Evolutionary conservation across 2,113 vertebrate genomes (phyloP), one percentile per base, ranked within the genome.

Genomic region (Ondatra zibethicus): DNA sequence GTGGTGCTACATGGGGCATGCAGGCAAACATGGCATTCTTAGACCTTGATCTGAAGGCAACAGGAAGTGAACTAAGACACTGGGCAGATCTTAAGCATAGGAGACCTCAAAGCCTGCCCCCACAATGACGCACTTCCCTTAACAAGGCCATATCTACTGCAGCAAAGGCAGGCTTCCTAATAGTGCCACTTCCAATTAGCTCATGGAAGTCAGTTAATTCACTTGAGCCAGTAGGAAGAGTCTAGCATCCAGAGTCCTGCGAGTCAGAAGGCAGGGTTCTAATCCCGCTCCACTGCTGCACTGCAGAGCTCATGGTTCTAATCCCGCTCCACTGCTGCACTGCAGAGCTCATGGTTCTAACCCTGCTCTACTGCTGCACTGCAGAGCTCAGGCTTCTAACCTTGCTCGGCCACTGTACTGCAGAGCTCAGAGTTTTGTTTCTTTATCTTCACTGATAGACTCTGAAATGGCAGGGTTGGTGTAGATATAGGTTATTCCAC

Each of bases 281-380:
- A n/a, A n/a, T n/a, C n/a, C n/a, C n/a, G n/a, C n/a, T n/a, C n/a
- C n/a, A n/a, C n/a, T n/a, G n/a, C n/a, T n/a, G n/a, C n/a, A n/a
- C n/a, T n/a, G n/a, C n/a, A n/a, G n/a, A n/a, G n/a, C n/a, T n/a
- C n/a, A n/a, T n/a, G n/a, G n/a, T n/a, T n/a, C n/a, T n/a, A n/a
- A n/a, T n/a, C n/a, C n/a, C n/a, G n/a, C n/a, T 3, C 45, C 7
- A 39, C 27, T 3, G 0, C 55, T 6, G 2, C 39, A 17, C 23
- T 0, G 3, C 76, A 21, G 50, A 12, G 50, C 45, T 50, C 50
- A 55, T 1, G 42, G 29, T 23, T 82, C 66, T 45, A 29, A 17
- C 75, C 50, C 5, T 0, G 0, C 17, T 45, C 50, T 6, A n/a
- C 31, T 4, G 0, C 66, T 8, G 5, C n/a, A 16, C 25, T 0